These are phyloP conservation scores for Cataglyphis hispanica DNA, from an alignment of 1,140 invertebrate species.

Conservation along the genomic window DNA sequence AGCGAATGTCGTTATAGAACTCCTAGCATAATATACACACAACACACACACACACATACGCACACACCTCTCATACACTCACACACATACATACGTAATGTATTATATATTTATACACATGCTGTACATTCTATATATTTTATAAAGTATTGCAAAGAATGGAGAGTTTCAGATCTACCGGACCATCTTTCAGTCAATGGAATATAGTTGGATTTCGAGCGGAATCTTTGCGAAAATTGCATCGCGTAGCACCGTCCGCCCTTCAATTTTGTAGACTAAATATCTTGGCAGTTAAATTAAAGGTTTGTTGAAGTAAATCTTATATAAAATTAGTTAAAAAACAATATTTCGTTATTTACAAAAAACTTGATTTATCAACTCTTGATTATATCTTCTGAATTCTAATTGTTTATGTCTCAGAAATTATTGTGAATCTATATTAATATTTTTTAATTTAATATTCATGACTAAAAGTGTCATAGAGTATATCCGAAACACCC, in stretches of 20 bases:
- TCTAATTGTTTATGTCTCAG: constrained; percentile 4
- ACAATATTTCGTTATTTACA: constrained; percentile 7
- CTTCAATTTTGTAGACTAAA: constrained; percentile 20
- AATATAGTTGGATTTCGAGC: neutral
- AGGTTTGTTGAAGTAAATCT: constrained; percentile 22
- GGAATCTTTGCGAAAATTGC: neutral
- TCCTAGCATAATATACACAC: constrained; percentile 41
- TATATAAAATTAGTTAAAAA: neutral
- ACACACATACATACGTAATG: constrained; percentile 20
- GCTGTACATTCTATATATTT: constrained; percentile 71
- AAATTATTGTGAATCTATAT: neutral
- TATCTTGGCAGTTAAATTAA: neutral
- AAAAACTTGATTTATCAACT: neutral
- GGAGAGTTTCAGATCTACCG: constrained; percentile 59
- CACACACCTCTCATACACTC: neutral
- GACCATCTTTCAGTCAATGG: constrained; percentile 43
- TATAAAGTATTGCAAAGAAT: constrained; percentile 59
- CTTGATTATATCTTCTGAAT: neutral
- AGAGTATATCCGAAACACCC: constrained; percentile 19
- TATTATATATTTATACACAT: constrained; percentile 24
- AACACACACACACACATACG: constrained; percentile 12
- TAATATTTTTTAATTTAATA: neutral
- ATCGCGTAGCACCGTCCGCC: neutral
- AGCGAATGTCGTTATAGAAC: constrained; percentile 32
- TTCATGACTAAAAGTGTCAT: neutral